Percentiles rank a stretch among this genome's conserved stretches.
Conservation (phyloP, 2,888 invertebrate species). For the Seira sanloemensis region DNA sequence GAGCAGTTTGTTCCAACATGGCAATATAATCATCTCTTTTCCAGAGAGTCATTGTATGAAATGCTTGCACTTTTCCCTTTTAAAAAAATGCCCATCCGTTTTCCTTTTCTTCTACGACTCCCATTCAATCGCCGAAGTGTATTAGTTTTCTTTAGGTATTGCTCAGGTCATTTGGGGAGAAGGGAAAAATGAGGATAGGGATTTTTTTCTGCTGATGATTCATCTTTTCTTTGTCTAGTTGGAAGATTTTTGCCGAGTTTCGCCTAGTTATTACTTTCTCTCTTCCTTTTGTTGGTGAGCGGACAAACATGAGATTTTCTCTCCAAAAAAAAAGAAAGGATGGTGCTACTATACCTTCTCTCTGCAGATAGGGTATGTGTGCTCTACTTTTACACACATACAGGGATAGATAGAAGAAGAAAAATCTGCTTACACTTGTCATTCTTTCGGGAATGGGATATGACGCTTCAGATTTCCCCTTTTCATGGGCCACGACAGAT, state of each 20-base stretch:
- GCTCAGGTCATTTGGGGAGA: neutral
- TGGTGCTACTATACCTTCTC: no score
- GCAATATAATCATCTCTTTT: conserved; percentile 14
- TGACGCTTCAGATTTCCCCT: neutral
- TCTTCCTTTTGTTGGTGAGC: neutral
- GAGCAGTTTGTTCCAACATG: conserved; percentile 26
- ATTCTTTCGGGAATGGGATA: neutral
- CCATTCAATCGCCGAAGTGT: neutral
- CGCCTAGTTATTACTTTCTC: neutral
- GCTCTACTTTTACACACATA: no score
- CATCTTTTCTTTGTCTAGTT: neutral
- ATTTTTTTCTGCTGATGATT: neutral
- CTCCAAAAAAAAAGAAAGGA: no score
- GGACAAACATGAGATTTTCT: no score
- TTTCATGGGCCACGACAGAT: neutral
- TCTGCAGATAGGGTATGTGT: no score
- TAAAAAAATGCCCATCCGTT: neutral
- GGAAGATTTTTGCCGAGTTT: neutral
- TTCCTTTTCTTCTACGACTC: neutral
- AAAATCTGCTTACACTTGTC: neutral
- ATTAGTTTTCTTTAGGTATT: neutral
- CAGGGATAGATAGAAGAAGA: neutral
- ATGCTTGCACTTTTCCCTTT: no score
- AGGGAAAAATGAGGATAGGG: no score
- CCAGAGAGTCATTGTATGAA: no score